Base-by-base conservation (phyloP, 2,797 vertebrate genomes). In the Clarias laeviceps region DNA sequence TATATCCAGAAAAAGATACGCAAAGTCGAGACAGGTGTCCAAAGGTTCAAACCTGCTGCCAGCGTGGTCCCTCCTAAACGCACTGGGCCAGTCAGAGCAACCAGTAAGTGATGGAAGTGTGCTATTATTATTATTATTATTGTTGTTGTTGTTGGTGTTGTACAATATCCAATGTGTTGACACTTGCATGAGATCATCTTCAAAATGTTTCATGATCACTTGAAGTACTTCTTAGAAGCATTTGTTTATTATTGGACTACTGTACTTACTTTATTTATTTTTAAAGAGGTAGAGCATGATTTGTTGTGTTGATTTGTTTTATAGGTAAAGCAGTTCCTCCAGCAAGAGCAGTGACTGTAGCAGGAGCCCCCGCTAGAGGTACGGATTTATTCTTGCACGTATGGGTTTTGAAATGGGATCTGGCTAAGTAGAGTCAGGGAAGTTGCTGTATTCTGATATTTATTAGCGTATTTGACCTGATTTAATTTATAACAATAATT, bases 281-380 rank as follows among this genome's bases (percentile, higher is more conserved):
- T 24, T 84, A 7, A 15, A 37, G 27, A 24, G 34, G 29, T 84
- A 69, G 50, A 34, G 64, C 64, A n/a, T 56, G 7, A 11, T n/a
- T 66, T 76, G 73, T 6, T 0, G 1, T 45, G 6, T 61, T 59
- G 29, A 2, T 82, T 2, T 80, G 78, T 64, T 76, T 34, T 37
- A 4, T 84, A 95, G 95, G 86, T 1, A 92, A 85, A 87, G 73
- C 91, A 3, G 34, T 86, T 40, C 90, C 93, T 89, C 83, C 66
- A 27, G 84, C 29, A 5, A 91, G 91, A 61, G 94, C 95, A 45
- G 93, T 92, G 1, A 95, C 95, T 0, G 94, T 96, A 80, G 94
- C 94, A 54, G 88, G 3, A 0, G 95, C 84, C 45, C 94, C 94
- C 1, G 92, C 94, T 40, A 93, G 94, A 93, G 94, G 95, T 95